Percentiles rank a stretch among this genome's conserved stretches.
phyloP scores from a whole-genome alignment of 2,113 vertebrate species.

The Hippolais icterina region DNA sequence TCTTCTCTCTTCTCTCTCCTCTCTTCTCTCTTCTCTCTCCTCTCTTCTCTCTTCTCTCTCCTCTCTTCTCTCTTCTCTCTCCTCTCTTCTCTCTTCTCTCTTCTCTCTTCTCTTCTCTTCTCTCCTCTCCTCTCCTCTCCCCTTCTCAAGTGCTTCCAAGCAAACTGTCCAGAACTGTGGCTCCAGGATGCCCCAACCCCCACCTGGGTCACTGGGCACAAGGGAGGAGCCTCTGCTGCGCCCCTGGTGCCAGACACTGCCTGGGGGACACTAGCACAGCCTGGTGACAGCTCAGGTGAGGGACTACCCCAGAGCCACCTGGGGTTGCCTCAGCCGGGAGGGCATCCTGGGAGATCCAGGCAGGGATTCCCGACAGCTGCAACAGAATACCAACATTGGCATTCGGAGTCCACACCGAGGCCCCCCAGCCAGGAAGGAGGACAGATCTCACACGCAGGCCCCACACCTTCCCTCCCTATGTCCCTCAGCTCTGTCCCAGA shows the following conservation, averaged over 20 bases:
- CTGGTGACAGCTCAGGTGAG: background rate
- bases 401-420: background rate
- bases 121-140: no score
- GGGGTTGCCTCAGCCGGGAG: background rate
- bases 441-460: background rate
- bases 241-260: background rate
- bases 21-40: no score
- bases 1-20: no score
- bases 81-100: no score
- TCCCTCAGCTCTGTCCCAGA: background rate
- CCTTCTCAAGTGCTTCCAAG: background rate
- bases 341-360: background rate
- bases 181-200: background rate
- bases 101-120: no score
- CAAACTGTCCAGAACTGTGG: background rate
- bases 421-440: background rate
- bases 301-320: background rate
- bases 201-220: accelerated
- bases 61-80: no score
- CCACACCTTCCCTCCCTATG: background rate
- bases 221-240: background rate
- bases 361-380: background rate
- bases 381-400: background rate
- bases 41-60: no score
- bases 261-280: background rate